These are phyloP conservation scores for Boloria selene DNA, from an alignment of 2,888 invertebrate species.

Conservation along the genomic window DNA sequence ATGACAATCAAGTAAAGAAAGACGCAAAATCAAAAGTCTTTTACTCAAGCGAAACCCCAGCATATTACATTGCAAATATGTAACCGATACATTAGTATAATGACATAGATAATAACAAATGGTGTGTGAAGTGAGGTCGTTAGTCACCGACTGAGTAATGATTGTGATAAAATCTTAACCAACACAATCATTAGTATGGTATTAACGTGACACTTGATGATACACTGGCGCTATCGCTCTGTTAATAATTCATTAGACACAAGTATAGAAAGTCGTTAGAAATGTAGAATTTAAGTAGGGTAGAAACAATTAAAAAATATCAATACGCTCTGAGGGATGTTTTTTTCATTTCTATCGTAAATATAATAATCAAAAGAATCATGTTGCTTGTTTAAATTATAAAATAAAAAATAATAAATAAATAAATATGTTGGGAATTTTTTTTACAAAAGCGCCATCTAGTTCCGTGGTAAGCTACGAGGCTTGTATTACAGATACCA, in stretches of 20 bases:
- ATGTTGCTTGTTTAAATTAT: no score
- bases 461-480: no score
- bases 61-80: neutral
- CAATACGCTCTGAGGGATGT: no score
- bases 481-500: no score
- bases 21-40: no score
- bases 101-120: conserved; percentile 26
- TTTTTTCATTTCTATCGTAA: no score
- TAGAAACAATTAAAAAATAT: no score
- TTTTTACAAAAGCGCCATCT: no score
- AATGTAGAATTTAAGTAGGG: neutral
- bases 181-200: conserved; percentile 24
- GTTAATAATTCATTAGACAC: conserved; percentile 15
- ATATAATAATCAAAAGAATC: neutral
- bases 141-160: conserved; percentile 30
- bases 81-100: conserved; percentile 30
- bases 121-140: conserved; percentile 28
- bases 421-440: no score
- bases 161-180: conserved; percentile 29
- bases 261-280: conserved; percentile 5
- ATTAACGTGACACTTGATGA: conserved; percentile 25
- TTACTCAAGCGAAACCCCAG: neutral
- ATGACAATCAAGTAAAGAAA: no score
- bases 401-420: no score
- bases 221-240: neutral